Evolutionary conservation across 2,888 invertebrate species (phyloP).

Genomic region (Hanleya hanleyi): DNA sequence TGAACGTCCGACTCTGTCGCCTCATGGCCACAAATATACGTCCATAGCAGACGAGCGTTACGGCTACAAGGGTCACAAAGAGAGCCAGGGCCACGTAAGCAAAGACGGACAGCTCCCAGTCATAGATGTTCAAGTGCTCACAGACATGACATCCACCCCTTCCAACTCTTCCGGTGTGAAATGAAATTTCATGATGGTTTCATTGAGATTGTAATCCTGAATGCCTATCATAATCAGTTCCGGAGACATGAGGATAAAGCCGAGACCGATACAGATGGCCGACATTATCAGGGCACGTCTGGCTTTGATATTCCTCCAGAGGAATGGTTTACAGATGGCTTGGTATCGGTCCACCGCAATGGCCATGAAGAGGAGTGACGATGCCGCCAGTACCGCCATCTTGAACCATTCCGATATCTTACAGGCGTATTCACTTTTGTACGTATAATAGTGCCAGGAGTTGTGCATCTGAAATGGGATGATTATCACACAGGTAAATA

Average conservation of each 20-base stretch:
- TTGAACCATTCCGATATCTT: neutral
- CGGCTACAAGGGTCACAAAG: neutral
- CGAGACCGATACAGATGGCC: neutral
- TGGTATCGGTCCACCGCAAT: neutral
- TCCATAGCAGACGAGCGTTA: neutral
- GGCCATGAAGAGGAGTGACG: neutral
- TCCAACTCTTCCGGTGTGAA: constrained; percentile 3
- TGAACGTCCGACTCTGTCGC: neutral
- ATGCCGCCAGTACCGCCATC: neutral
- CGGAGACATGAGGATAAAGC: neutral
- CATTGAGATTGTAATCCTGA: neutral
- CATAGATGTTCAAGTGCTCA: neutral
- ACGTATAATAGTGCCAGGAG: neutral
- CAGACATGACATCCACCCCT: neutral
- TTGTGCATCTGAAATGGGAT: neutral
- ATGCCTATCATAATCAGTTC: neutral
- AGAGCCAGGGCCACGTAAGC: neutral
- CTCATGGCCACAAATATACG: neutral
- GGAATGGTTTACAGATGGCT: neutral
- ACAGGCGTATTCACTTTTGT: neutral
- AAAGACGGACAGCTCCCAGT: neutral
- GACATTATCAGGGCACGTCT: neutral
- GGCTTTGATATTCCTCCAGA: neutral
- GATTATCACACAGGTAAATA: neutral
- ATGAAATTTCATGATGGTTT: constrained; percentile 30